These are phyloP conservation scores for human DNA, from an alignment of 2,113 vertebrate species.

Conservation along the genomic window GRCh38 chr7:21799001-21799500, in stretches of 20 bases:
- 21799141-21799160: not conserved
- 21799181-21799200: not conserved
- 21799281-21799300: not conserved
- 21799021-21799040: not conserved
- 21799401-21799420: too few relatives aligned
- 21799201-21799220: not conserved
- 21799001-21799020: not conserved
- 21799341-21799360: not conserved
- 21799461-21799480: too few relatives aligned
- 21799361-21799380: too few relatives aligned
- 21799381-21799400: too few relatives aligned
- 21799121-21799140: not conserved
- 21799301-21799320: not conserved
- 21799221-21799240: not conserved
- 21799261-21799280: not conserved
- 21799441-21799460: too few relatives aligned
- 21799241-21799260: not conserved
- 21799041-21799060: not conserved
- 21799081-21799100: not conserved
- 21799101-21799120: not conserved
- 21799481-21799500: accelerated
- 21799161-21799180: not conserved
- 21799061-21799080: not conserved
- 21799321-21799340: not conserved
- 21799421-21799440: too few relatives aligned